Conservation (phyloP, 2,888 invertebrate genomes). For the Drosophila histrio region DNA sequence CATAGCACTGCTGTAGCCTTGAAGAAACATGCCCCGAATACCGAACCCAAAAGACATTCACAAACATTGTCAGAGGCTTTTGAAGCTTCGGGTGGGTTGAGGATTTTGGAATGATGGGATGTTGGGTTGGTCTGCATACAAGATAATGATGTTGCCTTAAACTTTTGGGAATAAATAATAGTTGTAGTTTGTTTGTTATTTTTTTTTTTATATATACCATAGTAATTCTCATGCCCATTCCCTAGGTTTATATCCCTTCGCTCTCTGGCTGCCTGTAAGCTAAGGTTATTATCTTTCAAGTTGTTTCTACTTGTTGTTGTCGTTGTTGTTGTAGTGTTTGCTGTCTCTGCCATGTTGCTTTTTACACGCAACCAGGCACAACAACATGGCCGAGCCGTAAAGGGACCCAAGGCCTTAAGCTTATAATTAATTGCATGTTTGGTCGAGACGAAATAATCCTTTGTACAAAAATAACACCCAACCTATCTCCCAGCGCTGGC, state of each 20-base stretch:
- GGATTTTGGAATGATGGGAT: constrained; percentile 5
- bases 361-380: constrained; percentile 62
- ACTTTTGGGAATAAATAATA: constrained; percentile 83
- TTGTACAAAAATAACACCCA: constrained; percentile 78
- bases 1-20: constrained; percentile 29
- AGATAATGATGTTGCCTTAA: constrained; percentile 84
- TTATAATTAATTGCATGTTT: constrained; percentile 84
- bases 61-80: constrained; percentile 43
- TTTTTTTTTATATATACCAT: constrained; percentile 12
- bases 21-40: constrained; percentile 41
- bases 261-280: constrained; percentile 51
- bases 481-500: constrained; percentile 24
- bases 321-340: constrained; percentile 47
- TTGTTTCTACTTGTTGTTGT: constrained; percentile 54
- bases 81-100: background rate
- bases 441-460: constrained; percentile 84
- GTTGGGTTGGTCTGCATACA: constrained; percentile 71
- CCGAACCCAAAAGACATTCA: constrained; percentile 38
- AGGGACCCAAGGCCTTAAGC: constrained; percentile 83
- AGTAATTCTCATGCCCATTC: constrained; percentile 21
- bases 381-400: constrained; percentile 69
- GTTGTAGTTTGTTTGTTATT: constrained; percentile 60
- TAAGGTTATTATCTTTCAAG: constrained; percentile 82
- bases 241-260: constrained; percentile 5
- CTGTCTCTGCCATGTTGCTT: constrained; percentile 55